phyloP scores from a whole-genome alignment of 2,113 vertebrate species.

The Plecotus auritus region DNA sequence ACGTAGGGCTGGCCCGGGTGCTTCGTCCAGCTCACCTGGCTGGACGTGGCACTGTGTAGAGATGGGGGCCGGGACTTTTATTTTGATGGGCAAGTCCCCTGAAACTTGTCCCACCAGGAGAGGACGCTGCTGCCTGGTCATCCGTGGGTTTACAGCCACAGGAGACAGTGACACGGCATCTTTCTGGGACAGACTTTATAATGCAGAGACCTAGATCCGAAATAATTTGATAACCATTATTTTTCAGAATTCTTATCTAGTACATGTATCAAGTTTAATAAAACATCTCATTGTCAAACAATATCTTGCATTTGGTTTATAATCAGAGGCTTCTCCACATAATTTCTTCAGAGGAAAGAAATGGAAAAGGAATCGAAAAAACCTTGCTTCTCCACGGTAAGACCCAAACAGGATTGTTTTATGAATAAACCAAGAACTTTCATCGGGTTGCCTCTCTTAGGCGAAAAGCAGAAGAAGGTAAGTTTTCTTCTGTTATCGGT shows the following conservation, averaged over 20 bases:
- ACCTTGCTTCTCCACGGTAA: not conserved
- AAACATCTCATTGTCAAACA: slow-evolving; percentile 62
- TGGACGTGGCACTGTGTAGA: not conserved
- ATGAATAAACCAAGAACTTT: not conserved
- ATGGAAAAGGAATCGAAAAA: not conserved
- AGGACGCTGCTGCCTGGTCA: not conserved
- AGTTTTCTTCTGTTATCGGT: not conserved
- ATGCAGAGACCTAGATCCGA: slow-evolving; percentile 61
- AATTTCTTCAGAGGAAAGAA: not conserved
- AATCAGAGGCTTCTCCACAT: not conserved
- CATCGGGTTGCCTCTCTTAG: not conserved
- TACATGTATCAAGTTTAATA: slow-evolving; percentile 70
- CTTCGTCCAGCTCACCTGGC: not conserved
- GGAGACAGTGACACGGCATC: slow-evolving; percentile 13
- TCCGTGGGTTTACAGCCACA: not conserved
- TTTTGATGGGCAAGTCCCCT: not conserved
- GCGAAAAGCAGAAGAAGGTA: not conserved
- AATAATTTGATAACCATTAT: slow-evolving; percentile 66
- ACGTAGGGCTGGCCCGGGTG: not conserved
- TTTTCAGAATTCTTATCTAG: slow-evolving; percentile 55
- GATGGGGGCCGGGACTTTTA: not conserved
- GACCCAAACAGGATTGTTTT: not conserved
- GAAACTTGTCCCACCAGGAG: not conserved
- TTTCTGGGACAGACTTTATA: slow-evolving; percentile 67
- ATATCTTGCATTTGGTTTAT: slow-evolving; percentile 57